phyloP scores from a whole-genome alignment of 2,113 vertebrate genomes.

The Piprites chloris region DNA sequence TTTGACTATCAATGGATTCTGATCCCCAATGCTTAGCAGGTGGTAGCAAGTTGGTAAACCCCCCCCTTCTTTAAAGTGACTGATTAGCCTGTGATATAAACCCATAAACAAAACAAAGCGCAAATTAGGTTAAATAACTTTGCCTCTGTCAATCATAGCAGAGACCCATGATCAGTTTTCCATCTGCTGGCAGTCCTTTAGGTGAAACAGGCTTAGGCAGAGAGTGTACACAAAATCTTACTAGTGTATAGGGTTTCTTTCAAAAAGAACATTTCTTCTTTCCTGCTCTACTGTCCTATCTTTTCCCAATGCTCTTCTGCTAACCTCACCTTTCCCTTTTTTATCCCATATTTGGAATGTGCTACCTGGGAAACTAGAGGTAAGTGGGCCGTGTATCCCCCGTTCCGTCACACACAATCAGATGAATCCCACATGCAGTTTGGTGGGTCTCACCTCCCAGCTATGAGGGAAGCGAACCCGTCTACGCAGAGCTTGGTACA shows the following conservation, averaged over 20 bases:
- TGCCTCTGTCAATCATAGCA: background rate
- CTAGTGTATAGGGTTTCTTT: background rate
- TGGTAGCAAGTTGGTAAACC: background rate
- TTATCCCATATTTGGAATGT: background rate
- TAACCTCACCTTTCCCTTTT: background rate
- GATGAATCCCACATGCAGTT: background rate
- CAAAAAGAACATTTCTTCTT: background rate
- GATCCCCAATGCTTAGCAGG: background rate
- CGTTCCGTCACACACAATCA: background rate
- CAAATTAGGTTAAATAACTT: background rate
- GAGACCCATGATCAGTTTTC: background rate
- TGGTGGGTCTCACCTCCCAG: background rate
- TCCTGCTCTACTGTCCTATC: background rate
- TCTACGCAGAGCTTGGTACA: accelerated
- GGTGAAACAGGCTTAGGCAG: background rate
- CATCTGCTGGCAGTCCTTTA: background rate
- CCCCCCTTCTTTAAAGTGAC: background rate
- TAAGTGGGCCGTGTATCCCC: background rate
- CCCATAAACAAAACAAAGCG: background rate
- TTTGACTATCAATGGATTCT: background rate
- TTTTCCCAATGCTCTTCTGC: background rate
- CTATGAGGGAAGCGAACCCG: accelerated
- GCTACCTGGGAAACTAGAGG: background rate
- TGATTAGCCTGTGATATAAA: background rate
- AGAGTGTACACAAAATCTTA: background rate